A percentile compares a stretch with the other conserved stretches of the same genome.
Conservation (phyloP, 2,888 invertebrate genomes). For the Tromatobia lineatoria region DNA sequence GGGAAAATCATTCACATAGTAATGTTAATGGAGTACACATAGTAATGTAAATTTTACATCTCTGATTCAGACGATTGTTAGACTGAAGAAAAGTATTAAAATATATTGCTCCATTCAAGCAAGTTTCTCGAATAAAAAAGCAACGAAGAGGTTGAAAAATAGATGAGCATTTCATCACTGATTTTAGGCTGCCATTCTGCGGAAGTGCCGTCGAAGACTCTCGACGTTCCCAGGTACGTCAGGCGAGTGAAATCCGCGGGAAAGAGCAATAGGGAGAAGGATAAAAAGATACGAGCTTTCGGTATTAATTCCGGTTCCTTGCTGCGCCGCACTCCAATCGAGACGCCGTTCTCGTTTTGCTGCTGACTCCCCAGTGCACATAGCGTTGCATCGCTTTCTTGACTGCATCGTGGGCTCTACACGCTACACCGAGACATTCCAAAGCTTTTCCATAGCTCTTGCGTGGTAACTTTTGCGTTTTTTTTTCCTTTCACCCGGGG, state of each 20-base stretch:
- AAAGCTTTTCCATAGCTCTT: conserved; percentile 44
- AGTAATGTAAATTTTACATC: too few relatives aligned
- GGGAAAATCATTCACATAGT: too few relatives aligned
- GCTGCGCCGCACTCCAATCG: conserved; percentile 50
- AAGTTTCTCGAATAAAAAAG: not conserved
- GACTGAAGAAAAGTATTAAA: too few relatives aligned
- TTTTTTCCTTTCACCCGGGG: conserved; percentile 47
- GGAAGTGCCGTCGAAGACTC: conserved; percentile 1
- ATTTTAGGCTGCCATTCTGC: not conserved
- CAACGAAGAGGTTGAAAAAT: not conserved
- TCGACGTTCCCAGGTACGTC: not conserved
- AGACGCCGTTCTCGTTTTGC: conserved; percentile 42
- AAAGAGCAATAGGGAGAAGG: conserved; percentile 5
- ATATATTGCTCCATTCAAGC: not conserved
- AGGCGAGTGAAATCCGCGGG: not conserved
- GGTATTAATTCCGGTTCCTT: conserved; percentile 51
- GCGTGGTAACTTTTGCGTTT: conserved; percentile 25
- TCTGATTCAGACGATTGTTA: too few relatives aligned
- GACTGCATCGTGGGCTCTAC: not conserved
- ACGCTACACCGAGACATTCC: conserved; percentile 31
- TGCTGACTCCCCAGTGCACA: conserved; percentile 34
- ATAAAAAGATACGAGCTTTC: conserved; percentile 28
- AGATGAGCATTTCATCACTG: not conserved
- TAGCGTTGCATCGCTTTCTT: conserved; percentile 23
- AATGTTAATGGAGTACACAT: too few relatives aligned